Conservation (phyloP, 2,797 vertebrate species). For the Brachymystax lenok region DNA sequence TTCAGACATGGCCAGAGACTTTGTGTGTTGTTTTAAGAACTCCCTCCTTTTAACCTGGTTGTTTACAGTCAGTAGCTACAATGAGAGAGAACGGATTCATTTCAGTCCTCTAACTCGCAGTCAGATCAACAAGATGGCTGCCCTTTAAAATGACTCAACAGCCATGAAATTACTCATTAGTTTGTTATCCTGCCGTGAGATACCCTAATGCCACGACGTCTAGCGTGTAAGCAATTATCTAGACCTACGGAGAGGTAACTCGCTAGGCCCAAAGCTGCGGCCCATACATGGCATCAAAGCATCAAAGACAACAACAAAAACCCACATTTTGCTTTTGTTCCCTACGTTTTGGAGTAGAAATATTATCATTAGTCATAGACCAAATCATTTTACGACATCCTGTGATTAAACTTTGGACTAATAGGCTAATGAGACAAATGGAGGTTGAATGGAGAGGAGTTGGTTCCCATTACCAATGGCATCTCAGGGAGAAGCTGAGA, state of each 20-base stretch:
- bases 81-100: slow-evolving; percentile 49
- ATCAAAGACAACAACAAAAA: slow-evolving; percentile 62
- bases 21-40: not conserved
- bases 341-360: slow-evolving; percentile 63
- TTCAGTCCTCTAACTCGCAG: slow-evolving; percentile 51
- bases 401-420: slow-evolving; percentile 75
- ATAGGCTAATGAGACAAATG: slow-evolving; percentile 76
- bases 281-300: slow-evolving; percentile 62
- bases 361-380: slow-evolving; percentile 76
- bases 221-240: slow-evolving; percentile 64
- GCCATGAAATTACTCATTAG: slow-evolving; percentile 75
- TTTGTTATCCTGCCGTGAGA: slow-evolving; percentile 62
- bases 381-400: slow-evolving; percentile 77
- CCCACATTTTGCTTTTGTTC: slow-evolving; percentile 64
- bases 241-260: slow-evolving; percentile 42
- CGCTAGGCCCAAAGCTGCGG: slow-evolving; percentile 59
- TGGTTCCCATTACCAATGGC: slow-evolving; percentile 70
- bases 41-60: slow-evolving; percentile 5
- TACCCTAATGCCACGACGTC: slow-evolving; percentile 57
- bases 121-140: slow-evolving; percentile 39
- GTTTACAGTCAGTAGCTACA: slow-evolving; percentile 26
- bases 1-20: not conserved
- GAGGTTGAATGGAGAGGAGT: slow-evolving; percentile 63
- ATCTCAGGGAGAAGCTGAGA: slow-evolving; percentile 49
- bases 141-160: slow-evolving; percentile 66